Conservation (phyloP, 2,888 invertebrate species). For the Ernsta delagoae region DNA sequence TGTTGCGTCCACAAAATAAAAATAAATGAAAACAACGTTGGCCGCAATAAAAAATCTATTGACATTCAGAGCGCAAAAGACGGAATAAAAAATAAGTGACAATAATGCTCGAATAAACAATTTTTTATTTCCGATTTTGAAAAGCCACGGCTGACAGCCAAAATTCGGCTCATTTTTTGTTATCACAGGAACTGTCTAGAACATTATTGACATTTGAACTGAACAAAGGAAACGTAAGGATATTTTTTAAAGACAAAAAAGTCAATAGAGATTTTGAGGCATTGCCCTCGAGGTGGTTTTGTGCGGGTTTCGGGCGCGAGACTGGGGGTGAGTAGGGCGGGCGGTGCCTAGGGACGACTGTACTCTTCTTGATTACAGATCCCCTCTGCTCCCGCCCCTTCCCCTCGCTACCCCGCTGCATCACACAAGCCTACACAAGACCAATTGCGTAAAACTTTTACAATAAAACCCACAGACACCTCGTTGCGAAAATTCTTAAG, state of each 20-base stretch:
- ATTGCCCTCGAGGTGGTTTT: slow-evolving; percentile 74
- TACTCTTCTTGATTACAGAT: slow-evolving; percentile 85
- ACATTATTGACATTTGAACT: slow-evolving; percentile 67
- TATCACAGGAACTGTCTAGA: slow-evolving; percentile 44
- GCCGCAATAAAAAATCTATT: no score
- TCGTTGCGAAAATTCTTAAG: slow-evolving; percentile 18
- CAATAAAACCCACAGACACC: slow-evolving; percentile 37
- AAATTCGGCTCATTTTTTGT: slow-evolving; percentile 37
- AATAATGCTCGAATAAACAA: neutral
- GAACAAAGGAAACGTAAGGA: slow-evolving; percentile 74
- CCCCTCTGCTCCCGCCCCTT: slow-evolving; percentile 58
- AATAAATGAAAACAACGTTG: neutral
- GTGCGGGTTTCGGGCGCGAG: slow-evolving; percentile 55
- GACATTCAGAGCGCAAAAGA: neutral
- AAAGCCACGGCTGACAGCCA: slow-evolving; percentile 1
- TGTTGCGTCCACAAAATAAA: no score
- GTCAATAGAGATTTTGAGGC: slow-evolving; percentile 82
- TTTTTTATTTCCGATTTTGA: neutral
- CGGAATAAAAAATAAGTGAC: neutral
- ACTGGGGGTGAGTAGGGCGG: slow-evolving; percentile 47
- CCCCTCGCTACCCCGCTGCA: slow-evolving; percentile 53
- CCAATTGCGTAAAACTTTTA: slow-evolving; percentile 46
- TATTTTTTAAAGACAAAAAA: slow-evolving; percentile 72
- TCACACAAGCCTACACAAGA: slow-evolving; percentile 71
- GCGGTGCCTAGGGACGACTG: slow-evolving; percentile 76